Evolutionary conservation across 2,113 vertebrate species (phyloP).

Genomic region (Tragelaphus scriptus): DNA sequence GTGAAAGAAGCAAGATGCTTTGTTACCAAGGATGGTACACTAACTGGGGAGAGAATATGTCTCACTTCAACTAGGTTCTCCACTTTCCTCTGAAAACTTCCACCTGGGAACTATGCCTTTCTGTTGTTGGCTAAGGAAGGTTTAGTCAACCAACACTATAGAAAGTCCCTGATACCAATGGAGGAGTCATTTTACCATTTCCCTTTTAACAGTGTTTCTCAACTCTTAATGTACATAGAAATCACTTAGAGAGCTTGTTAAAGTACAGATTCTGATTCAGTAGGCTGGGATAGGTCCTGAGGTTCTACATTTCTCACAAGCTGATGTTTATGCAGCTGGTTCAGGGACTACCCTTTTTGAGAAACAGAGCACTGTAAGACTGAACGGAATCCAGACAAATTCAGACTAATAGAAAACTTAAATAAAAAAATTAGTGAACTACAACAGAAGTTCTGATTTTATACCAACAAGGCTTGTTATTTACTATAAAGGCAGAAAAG

Average conservation of each 20-base stretch:
- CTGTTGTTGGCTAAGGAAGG: background rate
- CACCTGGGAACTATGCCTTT: background rate
- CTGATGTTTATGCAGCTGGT: background rate
- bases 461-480: background rate
- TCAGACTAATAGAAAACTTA: background rate
- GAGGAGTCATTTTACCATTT: background rate
- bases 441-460: background rate
- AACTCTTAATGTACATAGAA: fast-evolving
- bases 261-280: background rate
- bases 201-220: background rate
- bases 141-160: background rate
- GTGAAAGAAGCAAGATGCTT: background rate
- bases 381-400: background rate
- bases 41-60: background rate
- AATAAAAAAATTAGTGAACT: constrained; percentile 27
- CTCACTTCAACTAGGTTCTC: background rate
- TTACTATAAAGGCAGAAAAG: constrained; percentile 14
- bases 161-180: background rate
- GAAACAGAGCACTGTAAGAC: background rate
- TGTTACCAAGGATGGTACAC: background rate
- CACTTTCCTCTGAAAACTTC: background rate
- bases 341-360: background rate
- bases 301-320: background rate
- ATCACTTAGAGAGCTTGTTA: background rate
- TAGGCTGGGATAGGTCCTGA: too few species aligned